These are phyloP conservation scores for Coccyzus lansbergi DNA, from an alignment of 2,797 vertebrate genomes.

Conservation along the genomic window DNA sequence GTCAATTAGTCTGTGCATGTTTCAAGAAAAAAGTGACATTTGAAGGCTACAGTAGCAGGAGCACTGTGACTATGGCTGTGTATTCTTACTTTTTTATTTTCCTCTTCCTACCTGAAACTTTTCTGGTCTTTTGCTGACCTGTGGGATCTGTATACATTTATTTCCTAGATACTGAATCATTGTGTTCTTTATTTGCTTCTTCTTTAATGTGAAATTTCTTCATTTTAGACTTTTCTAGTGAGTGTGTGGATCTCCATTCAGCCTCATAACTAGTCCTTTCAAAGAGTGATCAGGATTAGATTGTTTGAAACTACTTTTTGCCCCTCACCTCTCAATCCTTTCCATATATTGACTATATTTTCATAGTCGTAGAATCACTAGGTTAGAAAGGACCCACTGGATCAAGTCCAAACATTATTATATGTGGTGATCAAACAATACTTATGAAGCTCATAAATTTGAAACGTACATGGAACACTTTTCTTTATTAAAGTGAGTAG, in stretches of 20 bases:
- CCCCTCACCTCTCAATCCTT: not conserved
- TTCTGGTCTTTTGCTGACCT: not conserved
- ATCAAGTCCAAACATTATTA: too few species aligned
- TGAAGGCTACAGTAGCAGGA: not conserved
- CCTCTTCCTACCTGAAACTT: not conserved
- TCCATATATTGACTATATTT: not conserved
- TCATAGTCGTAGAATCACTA: too few species aligned
- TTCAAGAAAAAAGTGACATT: not conserved
- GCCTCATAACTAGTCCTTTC: not conserved
- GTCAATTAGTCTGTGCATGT: not conserved
- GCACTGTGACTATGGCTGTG: not conserved
- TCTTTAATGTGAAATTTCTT: not conserved
- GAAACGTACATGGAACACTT: not conserved
- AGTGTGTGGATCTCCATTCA: accelerated
- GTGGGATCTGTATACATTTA: not conserved
- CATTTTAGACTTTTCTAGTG: not conserved
- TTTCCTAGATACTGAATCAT: not conserved
- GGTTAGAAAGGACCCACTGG: too few species aligned
- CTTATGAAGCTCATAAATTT: not conserved
- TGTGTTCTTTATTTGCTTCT: not conserved
- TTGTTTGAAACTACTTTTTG: not conserved
- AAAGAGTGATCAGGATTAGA: not conserved
- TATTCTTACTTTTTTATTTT: not conserved
- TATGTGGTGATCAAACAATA: accelerated
- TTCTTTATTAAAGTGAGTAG: not conserved